Evolutionary conservation across 2,888 invertebrate species (phyloP).

Genomic region (Lacanobia oleracea): DNA sequence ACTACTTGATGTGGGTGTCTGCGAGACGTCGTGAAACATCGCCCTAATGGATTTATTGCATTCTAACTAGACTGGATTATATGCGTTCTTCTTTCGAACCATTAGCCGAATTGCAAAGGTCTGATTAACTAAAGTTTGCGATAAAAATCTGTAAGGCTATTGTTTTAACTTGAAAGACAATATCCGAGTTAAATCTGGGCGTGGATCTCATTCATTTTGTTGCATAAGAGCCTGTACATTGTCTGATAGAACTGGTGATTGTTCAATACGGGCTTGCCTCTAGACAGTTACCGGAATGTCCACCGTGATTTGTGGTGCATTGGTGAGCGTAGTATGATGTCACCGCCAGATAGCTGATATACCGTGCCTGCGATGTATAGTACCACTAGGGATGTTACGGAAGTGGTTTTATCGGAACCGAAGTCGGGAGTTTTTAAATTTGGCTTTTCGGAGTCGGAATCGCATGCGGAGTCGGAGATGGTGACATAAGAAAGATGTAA

Average conservation of each 20-base stretch:
- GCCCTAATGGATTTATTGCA: conserved; percentile 54
- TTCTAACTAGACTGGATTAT: conserved; percentile 33
- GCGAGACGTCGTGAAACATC: conserved; percentile 37
- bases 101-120: conserved; percentile 19
- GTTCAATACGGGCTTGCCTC: conserved; percentile 14
- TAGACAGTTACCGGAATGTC: not conserved
- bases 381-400: too few relatives aligned
- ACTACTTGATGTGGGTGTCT: conserved; percentile 46
- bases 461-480: too few relatives aligned
- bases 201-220: conserved; percentile 34
- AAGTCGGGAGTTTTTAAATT: too few relatives aligned
- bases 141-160: conserved; percentile 20
- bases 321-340: conserved; percentile 29
- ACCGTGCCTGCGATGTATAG: not conserved
- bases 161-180: conserved; percentile 20
- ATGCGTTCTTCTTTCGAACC: conserved; percentile 19
- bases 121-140: conserved; percentile 16
- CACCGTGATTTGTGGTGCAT: conserved; percentile 6
- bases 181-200: conserved; percentile 21
- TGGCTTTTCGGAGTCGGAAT: too few relatives aligned
- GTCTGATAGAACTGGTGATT: conserved; percentile 34
- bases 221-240: conserved; percentile 20
- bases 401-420: too few relatives aligned
- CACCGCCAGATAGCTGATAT: conserved; percentile 22
- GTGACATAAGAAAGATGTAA: too few relatives aligned